These are phyloP conservation scores for Phaethon lepturus DNA, from an alignment of 2,113 vertebrate genomes.

Conservation along the genomic window DNA sequence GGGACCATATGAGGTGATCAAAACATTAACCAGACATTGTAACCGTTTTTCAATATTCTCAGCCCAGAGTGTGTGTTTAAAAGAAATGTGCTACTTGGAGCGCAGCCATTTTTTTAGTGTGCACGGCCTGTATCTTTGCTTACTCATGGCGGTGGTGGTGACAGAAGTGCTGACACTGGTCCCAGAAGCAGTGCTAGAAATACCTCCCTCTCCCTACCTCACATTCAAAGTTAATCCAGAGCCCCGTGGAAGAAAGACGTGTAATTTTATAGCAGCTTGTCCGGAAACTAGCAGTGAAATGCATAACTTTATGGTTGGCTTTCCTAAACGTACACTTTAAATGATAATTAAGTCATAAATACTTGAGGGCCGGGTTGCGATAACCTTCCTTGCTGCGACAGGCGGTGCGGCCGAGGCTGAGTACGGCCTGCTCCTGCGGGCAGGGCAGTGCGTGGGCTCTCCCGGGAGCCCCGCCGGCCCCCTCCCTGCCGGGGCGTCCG, in stretches of 20 bases:
- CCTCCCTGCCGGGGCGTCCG: rapidly evolving
- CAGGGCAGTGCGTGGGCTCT: rapidly evolving
- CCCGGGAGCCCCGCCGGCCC: rapidly evolving
- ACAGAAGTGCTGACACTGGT: slow-evolving; percentile 24
- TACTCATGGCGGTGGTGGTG: slow-evolving; percentile 40
- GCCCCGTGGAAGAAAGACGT: neutral
- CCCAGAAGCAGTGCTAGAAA: slow-evolving; percentile 8
- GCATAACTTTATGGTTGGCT: neutral
- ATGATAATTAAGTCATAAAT: neutral
- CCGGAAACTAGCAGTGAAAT: neutral
- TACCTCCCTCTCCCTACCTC: slow-evolving; percentile 11
- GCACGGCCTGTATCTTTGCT: slow-evolving; percentile 3
- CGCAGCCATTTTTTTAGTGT: slow-evolving; percentile 41
- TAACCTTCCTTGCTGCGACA: rapidly evolving
- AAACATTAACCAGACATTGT: slow-evolving; percentile 75
- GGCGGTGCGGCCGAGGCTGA: rapidly evolving
- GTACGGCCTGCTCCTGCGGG: rapidly evolving
- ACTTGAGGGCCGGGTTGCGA: neutral
- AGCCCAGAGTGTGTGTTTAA: slow-evolving; percentile 57
- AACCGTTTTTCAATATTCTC: slow-evolving; percentile 63
- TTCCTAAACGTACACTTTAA: neutral
- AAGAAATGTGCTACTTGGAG: slow-evolving; percentile 71
- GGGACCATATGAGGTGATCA: slow-evolving; percentile 66
- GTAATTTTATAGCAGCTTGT: neutral
- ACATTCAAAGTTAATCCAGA: slow-evolving; percentile 18